A percentile compares a stretch with the other conserved stretches of the same genome.
These are phyloP conservation scores for Aphelenchoides besseyi DNA, from an alignment of 1,140 invertebrate genomes.

Conservation along the genomic window DNA sequence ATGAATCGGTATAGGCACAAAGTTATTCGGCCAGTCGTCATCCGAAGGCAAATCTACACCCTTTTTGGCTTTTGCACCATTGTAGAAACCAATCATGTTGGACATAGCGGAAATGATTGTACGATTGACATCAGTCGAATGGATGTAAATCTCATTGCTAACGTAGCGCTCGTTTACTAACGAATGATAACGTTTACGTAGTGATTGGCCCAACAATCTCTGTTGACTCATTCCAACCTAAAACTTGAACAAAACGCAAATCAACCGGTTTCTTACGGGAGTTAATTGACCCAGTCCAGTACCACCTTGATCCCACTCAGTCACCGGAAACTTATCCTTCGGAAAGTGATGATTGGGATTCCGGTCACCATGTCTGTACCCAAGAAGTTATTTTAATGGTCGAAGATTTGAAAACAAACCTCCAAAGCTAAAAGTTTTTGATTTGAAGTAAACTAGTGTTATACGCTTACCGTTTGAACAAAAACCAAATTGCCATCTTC, in stretches of 20 bases:
- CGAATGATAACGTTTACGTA: slow-evolving; percentile 28
- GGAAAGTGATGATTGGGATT: slow-evolving; percentile 19
- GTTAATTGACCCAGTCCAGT: slow-evolving; percentile 29
- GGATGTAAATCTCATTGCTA: slow-evolving; percentile 27
- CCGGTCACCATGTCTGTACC: slow-evolving; percentile 28
- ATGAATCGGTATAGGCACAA: slow-evolving; percentile 25
- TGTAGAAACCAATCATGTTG: slow-evolving; percentile 28
- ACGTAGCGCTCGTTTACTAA: slow-evolving; percentile 28
- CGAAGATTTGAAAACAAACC: too few relatives aligned
- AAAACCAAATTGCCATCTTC: neutral
- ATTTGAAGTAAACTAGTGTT: too few relatives aligned
- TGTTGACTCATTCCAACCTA: slow-evolving; percentile 43
- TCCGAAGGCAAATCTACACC: slow-evolving; percentile 1
- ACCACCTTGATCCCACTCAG: slow-evolving; percentile 21
- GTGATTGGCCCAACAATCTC: slow-evolving; percentile 31
- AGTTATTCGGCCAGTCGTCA: slow-evolving; percentile 20
- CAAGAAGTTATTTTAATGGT: too few relatives aligned
- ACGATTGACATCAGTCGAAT: slow-evolving; percentile 25
- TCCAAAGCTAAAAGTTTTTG: too few relatives aligned
- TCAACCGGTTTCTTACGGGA: slow-evolving; percentile 6
- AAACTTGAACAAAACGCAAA: neutral
- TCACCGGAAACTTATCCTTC: neutral
- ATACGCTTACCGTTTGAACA: slow-evolving; percentile 63
- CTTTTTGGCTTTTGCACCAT: neutral
- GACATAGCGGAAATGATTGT: slow-evolving; percentile 22